Evolutionary conservation across 2,113 vertebrate genomes (phyloP), one percentile per base, ranked within the genome.

Genomic region (Crocuta crocuta): DNA sequence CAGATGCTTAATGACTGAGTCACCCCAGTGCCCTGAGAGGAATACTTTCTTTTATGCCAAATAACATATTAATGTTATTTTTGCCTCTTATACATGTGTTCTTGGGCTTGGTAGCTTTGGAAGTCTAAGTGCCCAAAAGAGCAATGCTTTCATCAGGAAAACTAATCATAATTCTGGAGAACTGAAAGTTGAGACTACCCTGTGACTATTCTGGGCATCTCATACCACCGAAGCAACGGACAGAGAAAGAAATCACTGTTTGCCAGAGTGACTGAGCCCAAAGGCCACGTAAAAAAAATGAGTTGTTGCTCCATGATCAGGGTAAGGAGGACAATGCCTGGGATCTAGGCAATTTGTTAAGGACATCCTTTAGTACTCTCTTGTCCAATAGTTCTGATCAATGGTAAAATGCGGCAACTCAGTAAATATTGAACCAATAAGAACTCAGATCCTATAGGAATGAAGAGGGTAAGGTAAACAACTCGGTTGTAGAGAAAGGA

Each of bases 71-170:
- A 33, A 39, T 55, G n/a, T 10, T 79, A 33, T 23, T 80, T 91
- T 50, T 31, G 26, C 61, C 66, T 68, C 45, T 24, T 65, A 15
- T 23, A 21, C 11, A 10, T 0, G 0, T 63, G n/a, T 68, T 68
- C n/a, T 53, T 33, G 24, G 7, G 26, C 45, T 70, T 55, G 45
- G 48, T 48, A 24, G n/a, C 33, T 81, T 91, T 81, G 45, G 45
- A 91, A 53, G 61, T 19, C 23, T 17, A 61, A 31, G 39, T 65
- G 55, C 16, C 63, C n/a, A 23, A 0, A n/a, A 35, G 24, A 53
- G 16, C 28, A 68, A 9, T 15, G 48, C 26, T 33, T n/a, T 31
- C 39, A 48, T 65, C 13, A 12, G 39, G 24, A 39, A 76, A 48
- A 9, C 2, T 39, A 63, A 53, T 78, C 55, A 10, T 78, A 17